These are phyloP conservation scores for Osmerus mordax DNA, from an alignment of 2,113 vertebrate genomes.

Conservation along the genomic window DNA sequence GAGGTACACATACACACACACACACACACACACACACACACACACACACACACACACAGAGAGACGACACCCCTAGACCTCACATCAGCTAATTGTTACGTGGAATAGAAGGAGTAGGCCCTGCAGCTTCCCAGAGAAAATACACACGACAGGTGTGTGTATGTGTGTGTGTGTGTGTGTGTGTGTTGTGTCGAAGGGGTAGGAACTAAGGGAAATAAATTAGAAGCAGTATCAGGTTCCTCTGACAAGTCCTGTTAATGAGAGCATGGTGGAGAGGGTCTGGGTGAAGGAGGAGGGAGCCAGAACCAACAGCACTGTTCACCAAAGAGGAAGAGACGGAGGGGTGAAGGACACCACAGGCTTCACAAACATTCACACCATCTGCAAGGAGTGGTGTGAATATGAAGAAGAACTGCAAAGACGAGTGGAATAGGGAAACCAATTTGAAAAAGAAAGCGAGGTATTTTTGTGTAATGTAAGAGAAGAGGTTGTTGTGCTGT, in stretches of 20 bases:
- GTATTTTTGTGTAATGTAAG: neutral
- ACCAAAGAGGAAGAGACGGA: constrained; percentile 37
- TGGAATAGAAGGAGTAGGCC: constrained; percentile 40
- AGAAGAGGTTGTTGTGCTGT: no score
- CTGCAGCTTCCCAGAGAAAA: constrained; percentile 30
- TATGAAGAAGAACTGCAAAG: constrained; percentile 15
- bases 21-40: constrained; percentile 9
- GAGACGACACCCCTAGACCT: constrained; percentile 28
- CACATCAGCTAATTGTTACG: constrained; percentile 51
- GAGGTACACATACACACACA: constrained; percentile 21
- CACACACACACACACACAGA: constrained; percentile 7
- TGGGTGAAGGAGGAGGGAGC: constrained; percentile 62
- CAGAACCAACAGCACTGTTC: constrained; percentile 77
- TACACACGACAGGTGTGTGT: constrained; percentile 4
- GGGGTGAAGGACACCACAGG: constrained; percentile 36
- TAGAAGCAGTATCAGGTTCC: constrained; percentile 78
- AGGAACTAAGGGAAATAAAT: constrained; percentile 70
- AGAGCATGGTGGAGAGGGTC: constrained; percentile 74
- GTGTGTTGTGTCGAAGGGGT: constrained; percentile 22
- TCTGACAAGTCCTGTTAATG: constrained; percentile 83
- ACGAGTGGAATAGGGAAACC: neutral
- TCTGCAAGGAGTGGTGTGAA: constrained; percentile 51
- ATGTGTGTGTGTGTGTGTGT: constrained; percentile 11
- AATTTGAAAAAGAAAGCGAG: neutral
- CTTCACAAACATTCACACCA: constrained; percentile 62